Evolutionary conservation across 1,140 invertebrate genomes (phyloP).

Genomic region (Apis florea): DNA sequence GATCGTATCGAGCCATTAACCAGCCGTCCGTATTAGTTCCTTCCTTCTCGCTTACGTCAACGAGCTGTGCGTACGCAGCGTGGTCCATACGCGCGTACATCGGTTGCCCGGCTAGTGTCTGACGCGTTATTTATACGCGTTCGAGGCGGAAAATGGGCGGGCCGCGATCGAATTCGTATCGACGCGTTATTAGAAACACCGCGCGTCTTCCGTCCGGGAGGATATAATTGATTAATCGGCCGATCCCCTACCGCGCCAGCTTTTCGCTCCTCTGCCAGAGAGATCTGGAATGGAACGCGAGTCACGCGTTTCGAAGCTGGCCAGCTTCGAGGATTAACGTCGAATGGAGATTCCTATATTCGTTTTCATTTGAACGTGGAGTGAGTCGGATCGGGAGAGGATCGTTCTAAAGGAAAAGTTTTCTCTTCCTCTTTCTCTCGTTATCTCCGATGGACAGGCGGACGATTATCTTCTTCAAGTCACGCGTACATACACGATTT

Average conservation of each 20-base stretch:
- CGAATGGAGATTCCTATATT: not conserved
- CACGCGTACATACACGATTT: slow-evolving; percentile 65
- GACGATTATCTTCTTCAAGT: slow-evolving; percentile 59
- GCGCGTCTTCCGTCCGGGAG: not conserved
- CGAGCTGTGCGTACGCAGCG: not conserved
- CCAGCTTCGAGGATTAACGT: not conserved
- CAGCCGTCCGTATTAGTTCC: slow-evolving; percentile 27
- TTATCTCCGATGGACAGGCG: slow-evolving; percentile 65
- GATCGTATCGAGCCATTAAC: slow-evolving; percentile 52
- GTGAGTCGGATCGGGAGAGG: not conserved
- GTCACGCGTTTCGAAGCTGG: not conserved
- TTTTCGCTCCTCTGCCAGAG: not conserved
- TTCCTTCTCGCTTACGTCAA: slow-evolving; percentile 55
- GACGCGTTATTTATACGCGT: slow-evolving; percentile 43
- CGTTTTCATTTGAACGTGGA: not conserved
- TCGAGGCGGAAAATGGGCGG: not conserved
- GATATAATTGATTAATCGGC: slow-evolving; percentile 13
- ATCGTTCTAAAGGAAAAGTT: not conserved
- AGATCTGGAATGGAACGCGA: not conserved
- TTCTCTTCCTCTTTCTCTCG: not conserved
- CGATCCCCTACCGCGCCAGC: not conserved
- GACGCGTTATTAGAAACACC: not conserved
- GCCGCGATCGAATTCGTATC: slow-evolving; percentile 31
- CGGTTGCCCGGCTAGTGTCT: slow-evolving; percentile 7
- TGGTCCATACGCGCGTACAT: too few relatives aligned